Base-by-base conservation (phyloP, 2,113 vertebrate species). In the Corydoras maculifer region DNA sequence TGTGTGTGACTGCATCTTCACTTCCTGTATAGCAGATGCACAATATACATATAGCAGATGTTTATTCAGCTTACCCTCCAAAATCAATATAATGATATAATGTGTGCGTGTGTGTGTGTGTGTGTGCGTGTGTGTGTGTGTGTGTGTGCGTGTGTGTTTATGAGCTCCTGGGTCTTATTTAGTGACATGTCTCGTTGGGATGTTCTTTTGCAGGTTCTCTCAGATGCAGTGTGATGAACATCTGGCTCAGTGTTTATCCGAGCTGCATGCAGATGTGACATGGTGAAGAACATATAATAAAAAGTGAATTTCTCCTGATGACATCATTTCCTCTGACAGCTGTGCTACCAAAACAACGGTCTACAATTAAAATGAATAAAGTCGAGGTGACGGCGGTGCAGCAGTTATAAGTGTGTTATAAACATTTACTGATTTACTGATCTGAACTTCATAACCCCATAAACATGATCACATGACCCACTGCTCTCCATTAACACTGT, bases 211-310 rank as follows among this genome's bases (percentile, higher is more conserved):
- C 88, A 98, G 96, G 58, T 87, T 91, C 74, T 85, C 90, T 1
- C 92, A 92, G 81, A 69, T 92, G 87, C 93, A 96, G 35, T 73
- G 91, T 0, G 95, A 97, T 35, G 62, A 85, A 62, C 95, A 98
- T 79, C 91, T 98, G 0, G 93, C 94, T 8, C 88, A 87, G 82
- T 98, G 95, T 84, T 80, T 98, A 84, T 93, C 93, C 0, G 92
- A 93, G 68, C 91, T 93, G 12, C 82, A 87, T 0, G 88, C 89
- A 8, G 94, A 97, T 11, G 30, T 93, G 54, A 66, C 60, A 12
- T 97, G 95, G 94, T 98, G 83, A 93, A 72, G 1, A 11, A 0
- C 1, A 14, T 3, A 2, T 53, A 53, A 53, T 53, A 53, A 53
- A 53, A 53, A 12, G 51, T 53, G 11, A 5, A 53, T 53, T 12